Evolutionary conservation across 2,888 invertebrate genomes (phyloP).

Genomic region (Drosophila tanythrix): DNA sequence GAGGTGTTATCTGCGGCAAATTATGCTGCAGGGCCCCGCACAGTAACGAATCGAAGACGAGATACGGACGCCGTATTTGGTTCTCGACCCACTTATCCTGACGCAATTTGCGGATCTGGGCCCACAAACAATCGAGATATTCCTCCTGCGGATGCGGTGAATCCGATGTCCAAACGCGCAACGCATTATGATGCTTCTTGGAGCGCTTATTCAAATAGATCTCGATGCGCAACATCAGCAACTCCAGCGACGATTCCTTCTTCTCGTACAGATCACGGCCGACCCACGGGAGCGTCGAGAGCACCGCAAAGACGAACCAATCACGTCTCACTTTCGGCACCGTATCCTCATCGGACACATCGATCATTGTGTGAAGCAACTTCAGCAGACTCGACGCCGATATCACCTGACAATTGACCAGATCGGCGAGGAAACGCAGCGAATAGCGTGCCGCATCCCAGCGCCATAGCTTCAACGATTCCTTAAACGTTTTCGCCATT

Average conservation of each 20-base stretch:
- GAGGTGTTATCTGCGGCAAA: constrained; percentile 94
- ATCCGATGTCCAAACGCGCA: constrained; percentile 97
- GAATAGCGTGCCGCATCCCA: constrained; percentile 96
- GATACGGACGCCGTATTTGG: constrained; percentile 96
- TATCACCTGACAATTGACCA: constrained; percentile 98
- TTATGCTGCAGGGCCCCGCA: constrained; percentile 98
- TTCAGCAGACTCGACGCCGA: constrained; percentile 96
- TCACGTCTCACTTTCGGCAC: constrained; percentile 95
- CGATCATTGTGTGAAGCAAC: constrained; percentile 96
- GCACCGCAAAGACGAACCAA: constrained; percentile 94
- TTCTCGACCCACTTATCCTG: constrained; percentile 99
- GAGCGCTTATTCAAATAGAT: constrained; percentile 95
- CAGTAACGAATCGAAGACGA: constrained; percentile 97
- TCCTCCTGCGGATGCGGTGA: constrained; percentile 98
- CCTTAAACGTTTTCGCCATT: constrained; percentile 97
- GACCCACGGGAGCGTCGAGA: constrained; percentile 97
- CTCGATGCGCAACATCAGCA: constrained; percentile 95
- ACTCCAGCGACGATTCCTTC: constrained; percentile 96
- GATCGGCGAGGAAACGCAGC: constrained; percentile 96
- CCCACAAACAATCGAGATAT: constrained; percentile 98
- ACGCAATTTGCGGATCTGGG: constrained; percentile 94
- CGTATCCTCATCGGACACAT: constrained; percentile 94
- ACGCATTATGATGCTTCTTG: constrained; percentile 96
- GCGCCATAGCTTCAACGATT: constrained; percentile 93
- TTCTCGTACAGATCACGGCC: constrained; percentile 98